A percentile compares a stretch with the other conserved stretches of the same genome.
phyloP scores from a whole-genome alignment of 2,888 invertebrate species.

The Metacarcinus magister region DNA sequence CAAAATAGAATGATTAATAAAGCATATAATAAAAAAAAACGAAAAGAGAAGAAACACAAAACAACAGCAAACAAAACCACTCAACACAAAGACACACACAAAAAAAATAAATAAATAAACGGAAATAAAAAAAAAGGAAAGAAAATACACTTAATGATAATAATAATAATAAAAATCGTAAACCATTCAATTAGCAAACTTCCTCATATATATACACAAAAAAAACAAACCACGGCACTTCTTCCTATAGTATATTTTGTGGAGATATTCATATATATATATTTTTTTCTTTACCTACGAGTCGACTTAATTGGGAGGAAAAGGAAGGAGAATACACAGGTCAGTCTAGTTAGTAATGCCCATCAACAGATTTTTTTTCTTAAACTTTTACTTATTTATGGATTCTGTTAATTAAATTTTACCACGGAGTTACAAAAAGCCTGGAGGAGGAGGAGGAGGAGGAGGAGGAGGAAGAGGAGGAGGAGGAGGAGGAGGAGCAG shows the following conservation, averaged over 20 bases:
- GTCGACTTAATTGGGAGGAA: neutral
- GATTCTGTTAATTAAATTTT: neutral
- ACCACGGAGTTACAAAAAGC: neutral
- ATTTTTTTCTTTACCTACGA: neutral
- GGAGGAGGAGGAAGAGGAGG: neutral
- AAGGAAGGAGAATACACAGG: neutral
- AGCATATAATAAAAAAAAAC: too few relatives aligned
- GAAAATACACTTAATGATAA: neutral
- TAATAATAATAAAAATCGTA: neutral
- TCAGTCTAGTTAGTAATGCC: neutral
- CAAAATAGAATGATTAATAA: too few relatives aligned
- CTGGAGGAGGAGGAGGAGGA: neutral
- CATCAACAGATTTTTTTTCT: neutral
- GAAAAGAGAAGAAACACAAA: too few relatives aligned
- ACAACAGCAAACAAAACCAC: too few relatives aligned
- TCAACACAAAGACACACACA: too few relatives aligned
- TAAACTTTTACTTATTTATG: neutral
- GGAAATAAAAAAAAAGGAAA: neutral
- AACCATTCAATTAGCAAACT: neutral
- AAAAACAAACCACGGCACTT: neutral
- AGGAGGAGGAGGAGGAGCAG: conserved; percentile 36
- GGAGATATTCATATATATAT: neutral
- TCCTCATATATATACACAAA: neutral
- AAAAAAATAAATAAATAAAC: too few relatives aligned
- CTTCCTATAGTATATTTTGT: neutral